phyloP scores from a whole-genome alignment of 2,113 vertebrate species.

The Piprites chloris region DNA sequence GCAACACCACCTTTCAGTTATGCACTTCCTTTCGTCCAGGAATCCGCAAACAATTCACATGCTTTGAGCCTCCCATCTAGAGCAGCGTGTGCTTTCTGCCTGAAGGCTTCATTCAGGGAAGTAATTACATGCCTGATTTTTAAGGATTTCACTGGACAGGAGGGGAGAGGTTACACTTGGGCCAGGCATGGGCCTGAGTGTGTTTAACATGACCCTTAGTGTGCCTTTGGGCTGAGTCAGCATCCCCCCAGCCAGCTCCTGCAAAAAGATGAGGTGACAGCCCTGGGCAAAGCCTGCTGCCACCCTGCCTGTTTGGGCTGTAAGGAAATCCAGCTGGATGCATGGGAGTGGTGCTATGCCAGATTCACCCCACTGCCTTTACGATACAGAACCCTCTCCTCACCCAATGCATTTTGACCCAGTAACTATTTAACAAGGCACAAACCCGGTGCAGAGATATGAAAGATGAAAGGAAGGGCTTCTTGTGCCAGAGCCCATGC shows the following conservation, averaged over 20 bases:
- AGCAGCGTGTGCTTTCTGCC: not conserved
- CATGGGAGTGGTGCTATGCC: no score
- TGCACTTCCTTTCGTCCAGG: not conserved
- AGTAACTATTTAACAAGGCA: not conserved
- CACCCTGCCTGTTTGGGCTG: not conserved
- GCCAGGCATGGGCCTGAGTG: accelerated
- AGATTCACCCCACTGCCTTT: not conserved
- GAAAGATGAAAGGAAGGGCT: not conserved
- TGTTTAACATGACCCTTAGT: not conserved
- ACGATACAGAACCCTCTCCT: not conserved
- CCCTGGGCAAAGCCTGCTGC: not conserved
- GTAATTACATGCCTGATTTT: not conserved
- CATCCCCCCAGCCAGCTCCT: not conserved
- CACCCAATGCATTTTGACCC: not conserved
- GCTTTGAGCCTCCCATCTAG: not conserved
- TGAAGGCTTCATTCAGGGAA: not conserved
- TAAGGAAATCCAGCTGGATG: accelerated
- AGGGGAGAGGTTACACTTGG: not conserved
- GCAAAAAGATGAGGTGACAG: accelerated
- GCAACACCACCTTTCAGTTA: not conserved
- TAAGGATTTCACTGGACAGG: not conserved
- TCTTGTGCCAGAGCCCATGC: accelerated
- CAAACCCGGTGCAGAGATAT: not conserved
- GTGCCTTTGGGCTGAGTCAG: not conserved
- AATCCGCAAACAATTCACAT: not conserved